phyloP scores from a whole-genome alignment of 2,797 vertebrate species.

The Macropodus opercularis region DNA sequence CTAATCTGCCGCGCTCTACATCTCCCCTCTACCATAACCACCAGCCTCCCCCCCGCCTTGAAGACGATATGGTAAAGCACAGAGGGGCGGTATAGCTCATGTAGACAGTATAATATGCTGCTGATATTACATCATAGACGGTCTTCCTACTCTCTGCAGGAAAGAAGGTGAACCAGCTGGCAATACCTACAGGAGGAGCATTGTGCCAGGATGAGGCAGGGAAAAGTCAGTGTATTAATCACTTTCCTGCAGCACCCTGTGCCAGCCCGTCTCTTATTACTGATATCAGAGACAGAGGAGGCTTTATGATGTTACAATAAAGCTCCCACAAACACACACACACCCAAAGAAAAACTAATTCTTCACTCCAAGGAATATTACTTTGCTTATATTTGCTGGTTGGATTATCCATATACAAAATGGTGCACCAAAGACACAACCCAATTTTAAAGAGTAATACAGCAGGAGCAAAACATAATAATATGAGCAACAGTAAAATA shows the following conservation, averaged over 20 bases:
- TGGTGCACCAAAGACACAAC: conserved; percentile 12
- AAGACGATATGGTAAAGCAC: conserved; percentile 70
- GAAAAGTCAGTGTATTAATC: conserved; percentile 50
- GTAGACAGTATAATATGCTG: conserved; percentile 68
- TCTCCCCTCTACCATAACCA: conserved; percentile 75
- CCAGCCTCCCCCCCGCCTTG: conserved; percentile 65
- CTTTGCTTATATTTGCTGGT: conserved; percentile 18
- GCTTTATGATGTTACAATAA: conserved; percentile 19
- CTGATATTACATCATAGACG: conserved; percentile 60
- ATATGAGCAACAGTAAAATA: conserved; percentile 24
- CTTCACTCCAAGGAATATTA: conserved; percentile 18
- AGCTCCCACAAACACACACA: neutral
- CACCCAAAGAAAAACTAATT: conserved; percentile 14
- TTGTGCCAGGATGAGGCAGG: conserved; percentile 47
- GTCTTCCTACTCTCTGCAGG: conserved; percentile 46
- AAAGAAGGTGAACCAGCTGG: conserved; percentile 55
- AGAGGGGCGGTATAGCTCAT: conserved; percentile 67
- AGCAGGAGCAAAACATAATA: conserved; percentile 21
- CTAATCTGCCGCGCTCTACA: conserved; percentile 88
- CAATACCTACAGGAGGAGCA: conserved; percentile 43
- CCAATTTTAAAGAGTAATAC: conserved; percentile 37
- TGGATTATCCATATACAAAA: conserved; percentile 20
- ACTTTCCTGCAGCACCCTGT: conserved; percentile 43
- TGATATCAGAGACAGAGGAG: conserved; percentile 25
- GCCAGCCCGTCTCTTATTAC: conserved; percentile 30